A percentile compares a stretch with the other conserved stretches of the same genome.
These are phyloP conservation scores for Rhamphomyia laevipes DNA, from an alignment of 2,888 invertebrate species.

Conservation along the genomic window DNA sequence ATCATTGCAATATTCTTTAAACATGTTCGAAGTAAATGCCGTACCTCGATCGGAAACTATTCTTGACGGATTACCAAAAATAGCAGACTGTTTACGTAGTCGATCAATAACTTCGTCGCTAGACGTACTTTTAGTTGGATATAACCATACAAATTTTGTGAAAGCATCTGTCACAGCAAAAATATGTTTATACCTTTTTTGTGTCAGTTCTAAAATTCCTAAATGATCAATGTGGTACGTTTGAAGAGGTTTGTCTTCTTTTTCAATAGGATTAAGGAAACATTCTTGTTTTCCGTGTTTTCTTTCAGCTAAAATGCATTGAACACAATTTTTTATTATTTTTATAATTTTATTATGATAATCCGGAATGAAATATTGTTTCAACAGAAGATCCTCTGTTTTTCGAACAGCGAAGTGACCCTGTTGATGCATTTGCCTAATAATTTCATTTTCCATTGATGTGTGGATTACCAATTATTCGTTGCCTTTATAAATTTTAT, in stretches of 20 bases:
- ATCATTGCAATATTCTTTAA: conserved; percentile 22
- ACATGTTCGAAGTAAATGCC: conserved; percentile 27
- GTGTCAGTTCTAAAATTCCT: conserved; percentile 2
- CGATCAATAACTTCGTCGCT: not conserved
- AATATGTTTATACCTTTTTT: conserved; percentile 10
- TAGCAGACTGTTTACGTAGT: not conserved
- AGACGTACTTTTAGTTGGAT: not conserved
- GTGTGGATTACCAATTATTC: conserved; percentile 11
- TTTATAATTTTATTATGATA: not conserved
- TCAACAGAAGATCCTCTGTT: conserved; percentile 10
- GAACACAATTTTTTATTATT: conserved; percentile 11
- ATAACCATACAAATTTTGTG: conserved; percentile 4
- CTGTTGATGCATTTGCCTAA: conserved; percentile 6
- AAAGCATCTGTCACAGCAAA: conserved; percentile 9
- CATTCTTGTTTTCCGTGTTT: conserved; percentile 11
- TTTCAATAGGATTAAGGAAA: conserved; percentile 11
- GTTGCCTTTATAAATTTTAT: conserved; percentile 2
- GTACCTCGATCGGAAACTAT: conserved; percentile 30
- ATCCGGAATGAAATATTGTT: conserved; percentile 9
- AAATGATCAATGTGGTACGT: conserved; percentile 10
- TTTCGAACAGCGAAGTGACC: conserved; percentile 11
- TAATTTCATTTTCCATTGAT: conserved; percentile 11
- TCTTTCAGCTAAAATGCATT: conserved; percentile 12
- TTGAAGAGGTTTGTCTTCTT: conserved; percentile 8
- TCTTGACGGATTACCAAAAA: conserved; percentile 14